Evolutionary conservation across 2,113 vertebrate species (phyloP).

Genomic region (Oncorhynchus mykiss): DNA sequence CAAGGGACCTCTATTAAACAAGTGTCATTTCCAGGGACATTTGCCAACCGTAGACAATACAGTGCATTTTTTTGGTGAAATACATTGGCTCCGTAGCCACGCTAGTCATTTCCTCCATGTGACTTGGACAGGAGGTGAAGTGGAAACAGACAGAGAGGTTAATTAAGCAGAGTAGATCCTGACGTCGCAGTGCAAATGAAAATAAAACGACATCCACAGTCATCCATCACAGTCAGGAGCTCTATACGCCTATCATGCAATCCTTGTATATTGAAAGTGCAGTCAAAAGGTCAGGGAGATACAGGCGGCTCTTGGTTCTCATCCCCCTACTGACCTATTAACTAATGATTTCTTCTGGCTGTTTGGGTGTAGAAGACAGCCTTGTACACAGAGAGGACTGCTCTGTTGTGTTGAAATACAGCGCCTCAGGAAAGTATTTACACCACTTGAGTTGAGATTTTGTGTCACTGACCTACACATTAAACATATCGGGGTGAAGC

Average conservation of each 20-base stretch:
- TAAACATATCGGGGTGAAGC: too few relatives aligned
- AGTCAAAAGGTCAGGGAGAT: conserved; percentile 57
- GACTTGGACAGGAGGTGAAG: conserved; percentile 42
- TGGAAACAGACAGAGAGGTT: conserved; percentile 61
- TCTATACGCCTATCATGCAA: conserved; percentile 40
- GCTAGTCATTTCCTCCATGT: background rate
- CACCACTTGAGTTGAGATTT: too few relatives aligned
- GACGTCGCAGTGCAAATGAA: conserved; percentile 63
- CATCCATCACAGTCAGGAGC: conserved; percentile 61
- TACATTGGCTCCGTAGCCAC: background rate
- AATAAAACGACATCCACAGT: conserved; percentile 57
- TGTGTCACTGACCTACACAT: too few relatives aligned
- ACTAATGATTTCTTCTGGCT: conserved; percentile 22
- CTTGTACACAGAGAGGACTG: conserved; percentile 8
- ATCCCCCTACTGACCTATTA: conserved; percentile 25
- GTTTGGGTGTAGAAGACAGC: background rate
- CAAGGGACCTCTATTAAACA: conserved; percentile 4
- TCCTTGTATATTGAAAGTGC: conserved; percentile 45
- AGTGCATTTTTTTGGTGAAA: conserved; percentile 23
- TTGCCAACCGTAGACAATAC: background rate
- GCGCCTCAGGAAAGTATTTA: too few relatives aligned
- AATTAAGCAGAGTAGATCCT: conserved; percentile 71
- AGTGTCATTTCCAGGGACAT: conserved; percentile 16
- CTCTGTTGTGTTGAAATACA: conserved; percentile 4
- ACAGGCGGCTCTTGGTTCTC: conserved; percentile 34